These are phyloP conservation scores for Oncorhynchus clarkii DNA, from an alignment of 2,113 vertebrate genomes.

Conservation along the genomic window DNA sequence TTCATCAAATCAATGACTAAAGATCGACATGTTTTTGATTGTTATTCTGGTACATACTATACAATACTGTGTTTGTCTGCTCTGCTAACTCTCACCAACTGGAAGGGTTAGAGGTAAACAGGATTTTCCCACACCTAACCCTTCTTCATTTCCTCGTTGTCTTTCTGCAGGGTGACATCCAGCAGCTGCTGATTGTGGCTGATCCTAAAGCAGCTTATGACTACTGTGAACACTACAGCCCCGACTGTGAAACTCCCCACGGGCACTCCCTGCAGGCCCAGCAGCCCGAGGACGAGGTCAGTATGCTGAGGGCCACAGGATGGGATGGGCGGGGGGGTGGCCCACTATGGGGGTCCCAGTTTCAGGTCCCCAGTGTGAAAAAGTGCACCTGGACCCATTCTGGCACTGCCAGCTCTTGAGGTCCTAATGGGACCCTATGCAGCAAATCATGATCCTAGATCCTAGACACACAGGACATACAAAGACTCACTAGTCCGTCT, in stretches of 20 bases:
- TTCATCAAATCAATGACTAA: background rate
- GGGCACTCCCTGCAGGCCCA: slow-evolving; percentile 85
- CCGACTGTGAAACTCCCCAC: slow-evolving; percentile 89
- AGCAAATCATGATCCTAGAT: background rate
- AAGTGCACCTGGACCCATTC: no score
- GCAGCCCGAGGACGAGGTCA: slow-evolving; percentile 86
- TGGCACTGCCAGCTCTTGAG: no score
- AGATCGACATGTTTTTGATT: background rate
- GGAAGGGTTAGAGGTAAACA: background rate
- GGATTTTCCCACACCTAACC: background rate
- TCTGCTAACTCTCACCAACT: background rate
- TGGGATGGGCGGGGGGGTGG: background rate
- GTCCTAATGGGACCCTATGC: no score
- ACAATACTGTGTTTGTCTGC: background rate
- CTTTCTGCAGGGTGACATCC: slow-evolving; percentile 88
- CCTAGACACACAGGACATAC: background rate
- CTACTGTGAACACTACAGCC: slow-evolving; percentile 97
- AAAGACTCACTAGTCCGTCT: background rate
- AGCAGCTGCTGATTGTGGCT: slow-evolving; percentile 88
- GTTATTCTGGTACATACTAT: background rate
- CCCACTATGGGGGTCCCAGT: background rate
- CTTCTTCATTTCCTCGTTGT: background rate
- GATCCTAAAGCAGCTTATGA: slow-evolving; percentile 93
- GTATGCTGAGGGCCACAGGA: slow-evolving; percentile 25
- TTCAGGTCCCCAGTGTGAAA: background rate